These are phyloP conservation scores for Caracal caracal DNA, from an alignment of 2,113 vertebrate species.

Conservation along the genomic window DNA sequence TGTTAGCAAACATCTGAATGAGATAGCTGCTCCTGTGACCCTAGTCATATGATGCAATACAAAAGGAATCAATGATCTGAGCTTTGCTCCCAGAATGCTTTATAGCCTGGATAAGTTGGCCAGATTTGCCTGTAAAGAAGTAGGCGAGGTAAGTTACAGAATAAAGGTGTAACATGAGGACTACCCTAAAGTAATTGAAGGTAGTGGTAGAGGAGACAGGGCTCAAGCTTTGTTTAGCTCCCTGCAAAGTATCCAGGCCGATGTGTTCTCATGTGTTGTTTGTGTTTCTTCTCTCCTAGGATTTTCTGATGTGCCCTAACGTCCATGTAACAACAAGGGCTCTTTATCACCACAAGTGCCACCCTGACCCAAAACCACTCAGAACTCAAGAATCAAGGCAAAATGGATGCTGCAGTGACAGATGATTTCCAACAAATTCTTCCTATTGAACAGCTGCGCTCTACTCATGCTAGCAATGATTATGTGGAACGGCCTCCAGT, in stretches of 20 bases:
- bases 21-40: background rate
- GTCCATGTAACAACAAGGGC: constrained; percentile 76
- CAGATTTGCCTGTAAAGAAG: background rate
- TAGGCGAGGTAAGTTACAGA: constrained; percentile 11
- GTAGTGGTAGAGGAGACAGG: background rate
- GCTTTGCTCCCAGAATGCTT: background rate
- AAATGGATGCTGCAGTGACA: constrained; percentile 88
- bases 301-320: constrained; percentile 94
- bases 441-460: constrained; percentile 96
- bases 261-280: background rate
- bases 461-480: constrained; percentile 96
- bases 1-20: background rate
- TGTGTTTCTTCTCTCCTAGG: constrained; percentile 83
- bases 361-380: constrained; percentile 78
- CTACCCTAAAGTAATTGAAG: background rate
- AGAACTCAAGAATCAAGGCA: constrained; percentile 84
- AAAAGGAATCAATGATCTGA: background rate
- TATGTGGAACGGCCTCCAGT: constrained; percentile 94
- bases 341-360: constrained; percentile 81
- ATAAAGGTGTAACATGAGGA: constrained; percentile 1
- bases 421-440: constrained; percentile 94
- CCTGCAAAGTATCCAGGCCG: constrained; percentile 13
- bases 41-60: constrained; percentile 13
- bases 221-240: constrained; percentile 1
- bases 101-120: background rate